Evolutionary conservation across 2,113 vertebrate species (phyloP), one percentile per base, ranked within the genome.

Genomic region (Cyprinodon tularosa): DNA sequence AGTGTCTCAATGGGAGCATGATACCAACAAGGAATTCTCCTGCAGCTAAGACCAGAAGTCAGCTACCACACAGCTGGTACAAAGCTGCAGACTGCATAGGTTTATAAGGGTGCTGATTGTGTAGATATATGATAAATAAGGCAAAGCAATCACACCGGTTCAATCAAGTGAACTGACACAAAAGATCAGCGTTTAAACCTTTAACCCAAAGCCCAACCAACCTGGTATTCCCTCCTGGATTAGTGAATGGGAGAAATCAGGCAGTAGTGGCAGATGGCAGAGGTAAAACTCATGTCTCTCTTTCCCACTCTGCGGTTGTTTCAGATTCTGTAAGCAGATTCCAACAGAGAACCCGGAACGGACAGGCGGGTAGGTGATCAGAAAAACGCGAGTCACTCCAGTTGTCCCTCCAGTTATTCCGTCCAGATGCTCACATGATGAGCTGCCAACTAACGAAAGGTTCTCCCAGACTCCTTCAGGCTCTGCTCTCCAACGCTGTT

Each of bases 281-380:
- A 85, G 77, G 67, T 69, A 74, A 86, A 87, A 88, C 80, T 88
- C 91, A 93, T 92, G 89, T 89, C 89, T 90, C 82, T 45, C 5
- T 85, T 80, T 81, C 53, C 29, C 50, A 57, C 83, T 79, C 68
- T 53, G 66, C 22, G 11, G 73, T 63, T 68, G 50, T 7, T 48
- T 14, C 3, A 45, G 50, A 1, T 72, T 66, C 74, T 53, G 66
- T 1, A 66, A 77, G 14, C 45, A 77, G 71, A 87, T 78, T 86
- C 84, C 78, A 83, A 78, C 57, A 77, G 69, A 84, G 74, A 72
- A 62, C 67, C 62, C 66, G 37, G 69, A 63, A 80, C 29, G 72
- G 60, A 47, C 22, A 70, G 53, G 17, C 39, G 15, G 77, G 78
- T 50, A 12, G 17, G 38, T 29, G 13, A 62, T 80, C 44, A 82